These are phyloP conservation scores for Aphelenchoides besseyi DNA, from an alignment of 1,140 invertebrate species.

Conservation along the genomic window DNA sequence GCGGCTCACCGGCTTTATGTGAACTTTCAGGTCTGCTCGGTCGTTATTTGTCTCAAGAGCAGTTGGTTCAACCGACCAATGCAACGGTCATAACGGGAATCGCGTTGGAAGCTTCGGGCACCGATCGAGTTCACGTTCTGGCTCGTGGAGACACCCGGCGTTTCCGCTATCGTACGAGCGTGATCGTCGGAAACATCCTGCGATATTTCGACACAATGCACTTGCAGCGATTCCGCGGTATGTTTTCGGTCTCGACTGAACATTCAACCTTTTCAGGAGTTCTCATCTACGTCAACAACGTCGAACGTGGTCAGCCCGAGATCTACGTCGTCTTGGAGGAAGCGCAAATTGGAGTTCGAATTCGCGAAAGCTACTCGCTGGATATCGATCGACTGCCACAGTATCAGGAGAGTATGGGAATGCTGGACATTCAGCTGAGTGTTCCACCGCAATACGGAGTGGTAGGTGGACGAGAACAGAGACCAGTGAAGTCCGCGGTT, in stretches of 20 bases:
- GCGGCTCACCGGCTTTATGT: constrained; percentile 1
- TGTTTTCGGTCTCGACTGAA: constrained; percentile 13
- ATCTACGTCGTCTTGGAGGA: constrained; percentile 63
- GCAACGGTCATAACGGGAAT: constrained; percentile 62
- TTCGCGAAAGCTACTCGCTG: constrained; percentile 57
- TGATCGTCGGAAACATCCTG: constrained; percentile 62
- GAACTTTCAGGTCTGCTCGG: constrained; percentile 51
- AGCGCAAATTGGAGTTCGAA: constrained; percentile 60
- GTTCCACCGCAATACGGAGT: constrained; percentile 63
- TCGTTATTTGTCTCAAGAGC: constrained; percentile 55
- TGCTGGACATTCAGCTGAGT: constrained; percentile 54
- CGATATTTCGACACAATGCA: constrained; percentile 62
- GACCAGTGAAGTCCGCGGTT: constrained; percentile 15
- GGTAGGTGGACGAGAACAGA: constrained; percentile 34
- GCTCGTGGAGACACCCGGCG: constrained; percentile 58
- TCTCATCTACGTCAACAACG: constrained; percentile 62
- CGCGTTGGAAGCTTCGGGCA: constrained; percentile 60
- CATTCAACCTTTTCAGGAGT: constrained; percentile 47
- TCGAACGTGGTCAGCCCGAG: constrained; percentile 60
- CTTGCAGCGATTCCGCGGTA: constrained; percentile 58
- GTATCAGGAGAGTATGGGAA: constrained; percentile 61
- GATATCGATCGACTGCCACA: constrained; percentile 62
- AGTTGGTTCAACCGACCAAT: constrained; percentile 61
- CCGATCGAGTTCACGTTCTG: constrained; percentile 59
- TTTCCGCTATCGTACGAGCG: constrained; percentile 60